phyloP scores from a whole-genome alignment of 2,113 vertebrate genomes.

The Scalopus aquaticus region DNA sequence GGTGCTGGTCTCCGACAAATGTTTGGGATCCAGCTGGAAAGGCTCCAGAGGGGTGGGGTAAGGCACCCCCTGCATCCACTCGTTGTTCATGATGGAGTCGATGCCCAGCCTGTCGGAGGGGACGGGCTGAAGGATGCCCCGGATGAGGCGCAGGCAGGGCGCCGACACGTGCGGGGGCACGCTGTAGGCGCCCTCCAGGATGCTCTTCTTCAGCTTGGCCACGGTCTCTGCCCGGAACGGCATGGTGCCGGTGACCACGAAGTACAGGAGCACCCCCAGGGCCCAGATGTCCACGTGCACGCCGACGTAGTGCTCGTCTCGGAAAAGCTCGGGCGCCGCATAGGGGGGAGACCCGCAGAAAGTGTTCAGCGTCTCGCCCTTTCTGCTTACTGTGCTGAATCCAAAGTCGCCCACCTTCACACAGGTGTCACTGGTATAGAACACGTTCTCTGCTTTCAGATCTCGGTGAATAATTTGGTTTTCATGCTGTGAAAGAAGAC shows the following conservation, averaged over 20 bases:
- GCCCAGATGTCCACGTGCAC: conserved; percentile 96
- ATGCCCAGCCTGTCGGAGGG: conserved; percentile 90
- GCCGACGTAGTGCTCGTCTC: conserved; percentile 94
- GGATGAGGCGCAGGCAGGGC: conserved; percentile 92
- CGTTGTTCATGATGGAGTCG: conserved; percentile 92
- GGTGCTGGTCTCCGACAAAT: conserved; percentile 85
- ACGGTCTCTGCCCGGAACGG: conserved; percentile 97
- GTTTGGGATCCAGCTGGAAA: conserved; percentile 92
- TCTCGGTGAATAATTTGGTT: conserved; percentile 97
- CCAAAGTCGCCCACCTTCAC: conserved; percentile 99
- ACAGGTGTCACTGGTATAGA: conserved; percentile 93
- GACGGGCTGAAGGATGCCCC: conserved; percentile 90
- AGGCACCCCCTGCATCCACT: conserved; percentile 93
- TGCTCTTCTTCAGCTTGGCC: conserved; percentile 95
- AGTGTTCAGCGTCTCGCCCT: conserved; percentile 94
- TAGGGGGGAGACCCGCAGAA: conserved; percentile 99
- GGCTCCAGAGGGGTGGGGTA: conserved; percentile 91
- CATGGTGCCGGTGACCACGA: conserved; percentile 94
- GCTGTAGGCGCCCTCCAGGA: conserved; percentile 92
- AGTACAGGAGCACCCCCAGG: conserved; percentile 95
- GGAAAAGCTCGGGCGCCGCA: conserved; percentile 95
- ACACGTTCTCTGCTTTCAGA: conserved; percentile 97
- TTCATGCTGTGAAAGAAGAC: conserved; percentile 90
- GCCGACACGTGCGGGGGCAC: conserved; percentile 90
- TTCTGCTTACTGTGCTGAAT: conserved; percentile 95